Evolutionary conservation across 2,888 invertebrate species (phyloP), one percentile per base, ranked within the genome.

Genomic region (Parnassius glacialis): DNA sequence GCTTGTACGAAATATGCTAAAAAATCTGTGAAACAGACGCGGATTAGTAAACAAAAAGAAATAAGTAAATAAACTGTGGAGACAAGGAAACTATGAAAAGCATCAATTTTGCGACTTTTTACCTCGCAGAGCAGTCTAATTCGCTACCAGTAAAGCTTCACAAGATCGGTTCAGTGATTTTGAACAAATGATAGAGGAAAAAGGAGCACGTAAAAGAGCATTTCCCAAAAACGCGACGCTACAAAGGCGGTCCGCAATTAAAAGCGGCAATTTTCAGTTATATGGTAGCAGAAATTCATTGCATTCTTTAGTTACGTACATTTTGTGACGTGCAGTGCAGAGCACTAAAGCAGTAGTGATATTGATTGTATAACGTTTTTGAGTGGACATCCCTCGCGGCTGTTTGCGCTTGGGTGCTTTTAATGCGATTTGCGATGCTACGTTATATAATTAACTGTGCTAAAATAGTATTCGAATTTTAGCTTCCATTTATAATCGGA

Each of bases 321-420:
- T 45, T 57, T 43, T 52, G 57, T 47, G 52, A 57, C 53, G 25
- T 57, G 13, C 57, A 20, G 48, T 13, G 57, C 44, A 20, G 57
- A 53, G 45, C 58, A 56, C 55, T 47, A 59, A 47, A 63, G 63
- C 55, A 52, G 55, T 51, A 45, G 44, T 58, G 44, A 50, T 63
- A 63, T 63, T 59, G 63, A 63, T 63, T 63, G 59, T 63, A 48
- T 54, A 62, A 62, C 63, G 63, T 63, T 63, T 63, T 63, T 63
- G 59, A 59, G 59, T 59, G 56, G 52, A 52, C 59, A 55, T 59
- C 63, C 59, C 63, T 52, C 55, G 63, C 63, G 63, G 63, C 59
- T 47, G 63, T 63, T 55, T 59, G 47, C 59, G 63, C 63, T 52
- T 42, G 47, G 63, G 20, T 59, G 63, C 59, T 9, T 59, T 63